phyloP scores from a whole-genome alignment of 1,140 invertebrate species.

The Apocrypta bakeri region DNA sequence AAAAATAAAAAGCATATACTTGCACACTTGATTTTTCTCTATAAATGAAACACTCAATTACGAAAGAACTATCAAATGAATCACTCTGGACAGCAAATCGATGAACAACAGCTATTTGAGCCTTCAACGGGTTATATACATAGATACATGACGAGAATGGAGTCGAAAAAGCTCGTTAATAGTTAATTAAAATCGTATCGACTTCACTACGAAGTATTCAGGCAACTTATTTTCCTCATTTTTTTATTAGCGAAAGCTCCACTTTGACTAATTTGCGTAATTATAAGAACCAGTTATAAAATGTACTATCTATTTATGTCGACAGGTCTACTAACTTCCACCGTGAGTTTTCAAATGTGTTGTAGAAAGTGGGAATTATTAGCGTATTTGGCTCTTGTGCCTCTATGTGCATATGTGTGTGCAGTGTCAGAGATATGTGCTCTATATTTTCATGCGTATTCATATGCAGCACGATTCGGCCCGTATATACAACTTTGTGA shows the following conservation, averaged over 20 bases:
- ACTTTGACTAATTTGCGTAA: not conserved
- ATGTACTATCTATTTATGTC: conserved; percentile 59
- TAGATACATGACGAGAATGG: not conserved
- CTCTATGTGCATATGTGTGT: not conserved
- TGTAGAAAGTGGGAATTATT: conserved; percentile 56
- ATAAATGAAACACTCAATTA: conserved; percentile 5
- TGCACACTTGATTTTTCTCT: not conserved
- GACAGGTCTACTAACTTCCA: conserved; percentile 50
- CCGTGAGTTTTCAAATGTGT: conserved; percentile 48
- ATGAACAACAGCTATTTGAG: conserved; percentile 16
- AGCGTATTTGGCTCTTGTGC: conserved; percentile 47
- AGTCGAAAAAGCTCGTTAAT: not conserved
- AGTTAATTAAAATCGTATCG: conserved; percentile 22
- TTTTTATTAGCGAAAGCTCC: not conserved
- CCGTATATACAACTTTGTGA: not conserved
- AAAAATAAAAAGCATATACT: not conserved
- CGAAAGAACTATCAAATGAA: conserved; percentile 4
- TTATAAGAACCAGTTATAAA: not conserved
- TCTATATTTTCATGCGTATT: not conserved
- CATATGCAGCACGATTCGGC: not conserved
- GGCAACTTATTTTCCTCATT: not conserved
- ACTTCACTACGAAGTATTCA: not conserved
- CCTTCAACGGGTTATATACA: not conserved
- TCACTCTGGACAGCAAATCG: conserved; percentile 33
- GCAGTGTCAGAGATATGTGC: not conserved